Evolutionary conservation across 2,113 vertebrate species (phyloP).

Genomic region (Thryonomys swinderianus): DNA sequence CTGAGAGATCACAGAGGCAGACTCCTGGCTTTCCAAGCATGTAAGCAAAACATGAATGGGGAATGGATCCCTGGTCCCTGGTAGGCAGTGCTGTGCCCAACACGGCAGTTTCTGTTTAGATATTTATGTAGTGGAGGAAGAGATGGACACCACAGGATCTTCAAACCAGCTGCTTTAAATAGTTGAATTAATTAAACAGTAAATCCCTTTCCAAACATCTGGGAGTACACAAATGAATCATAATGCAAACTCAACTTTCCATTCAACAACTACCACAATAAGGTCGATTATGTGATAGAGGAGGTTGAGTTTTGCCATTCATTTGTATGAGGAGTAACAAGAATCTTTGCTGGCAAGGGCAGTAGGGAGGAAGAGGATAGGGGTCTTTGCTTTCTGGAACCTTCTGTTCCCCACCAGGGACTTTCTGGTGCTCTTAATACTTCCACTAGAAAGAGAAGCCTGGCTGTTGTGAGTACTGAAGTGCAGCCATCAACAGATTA

Average conservation of each 20-base stretch:
- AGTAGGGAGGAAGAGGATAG: background rate
- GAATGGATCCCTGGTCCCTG: background rate
- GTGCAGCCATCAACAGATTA: background rate
- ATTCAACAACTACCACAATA: background rate
- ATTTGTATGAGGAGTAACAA: background rate
- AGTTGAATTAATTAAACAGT: background rate
- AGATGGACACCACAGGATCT: background rate
- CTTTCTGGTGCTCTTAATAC: background rate
- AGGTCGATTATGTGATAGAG: background rate
- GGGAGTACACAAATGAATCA: background rate
- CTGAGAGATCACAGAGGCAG: background rate
- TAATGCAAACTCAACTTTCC: background rate
- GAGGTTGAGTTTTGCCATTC: background rate
- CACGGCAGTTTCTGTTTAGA: background rate
- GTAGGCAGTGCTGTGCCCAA: background rate
- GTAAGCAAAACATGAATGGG: background rate
- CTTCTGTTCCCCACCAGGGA: background rate
- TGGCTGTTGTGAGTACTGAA: background rate
- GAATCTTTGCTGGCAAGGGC: background rate
- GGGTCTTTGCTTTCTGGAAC: background rate
- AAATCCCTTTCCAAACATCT: background rate
- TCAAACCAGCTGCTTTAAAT: background rate
- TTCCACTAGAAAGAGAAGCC: background rate
- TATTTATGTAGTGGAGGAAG: background rate
- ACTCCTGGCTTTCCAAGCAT: background rate